Conservation (phyloP, 2,888 invertebrate species). For the Muscina levida region DNA sequence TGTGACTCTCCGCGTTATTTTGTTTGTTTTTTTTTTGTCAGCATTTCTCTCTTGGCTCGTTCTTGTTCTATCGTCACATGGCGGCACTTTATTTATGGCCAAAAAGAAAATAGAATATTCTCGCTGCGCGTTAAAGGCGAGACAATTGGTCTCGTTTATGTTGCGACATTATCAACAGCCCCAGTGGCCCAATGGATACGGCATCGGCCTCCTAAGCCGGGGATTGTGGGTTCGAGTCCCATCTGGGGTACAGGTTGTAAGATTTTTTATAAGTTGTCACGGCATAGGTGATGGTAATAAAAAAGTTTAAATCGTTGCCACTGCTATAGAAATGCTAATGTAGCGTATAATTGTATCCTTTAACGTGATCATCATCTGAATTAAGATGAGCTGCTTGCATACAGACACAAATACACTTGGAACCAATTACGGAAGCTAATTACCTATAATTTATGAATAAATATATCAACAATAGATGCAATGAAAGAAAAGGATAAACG, state of each 20-base stretch:
- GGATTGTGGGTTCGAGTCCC: slow-evolving; percentile 76
- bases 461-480: too few relatives aligned
- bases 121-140: slow-evolving; percentile 19
- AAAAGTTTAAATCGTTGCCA: slow-evolving; percentile 6
- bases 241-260: slow-evolving; percentile 71
- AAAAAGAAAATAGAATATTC: slow-evolving; percentile 43
- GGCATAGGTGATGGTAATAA: neutral
- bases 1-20: neutral
- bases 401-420: too few relatives aligned
- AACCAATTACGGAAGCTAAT: too few relatives aligned
- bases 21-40: slow-evolving; percentile 7
- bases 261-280: slow-evolving; percentile 45
- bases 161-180: slow-evolving; percentile 58
- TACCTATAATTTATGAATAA: too few relatives aligned
- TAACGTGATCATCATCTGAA: too few relatives aligned
- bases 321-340: too few relatives aligned
- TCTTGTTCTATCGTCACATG: slow-evolving; percentile 23
- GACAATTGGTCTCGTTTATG: neutral
- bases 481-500: too few relatives aligned
- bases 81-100: slow-evolving; percentile 43
- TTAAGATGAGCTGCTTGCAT: too few relatives aligned
- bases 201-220: slow-evolving; percentile 76
- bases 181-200: slow-evolving; percentile 76
- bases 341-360: too few relatives aligned
- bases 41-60: neutral